Conservation (phyloP, 2,888 invertebrate genomes). For the Agrochola macilenta region DNA sequence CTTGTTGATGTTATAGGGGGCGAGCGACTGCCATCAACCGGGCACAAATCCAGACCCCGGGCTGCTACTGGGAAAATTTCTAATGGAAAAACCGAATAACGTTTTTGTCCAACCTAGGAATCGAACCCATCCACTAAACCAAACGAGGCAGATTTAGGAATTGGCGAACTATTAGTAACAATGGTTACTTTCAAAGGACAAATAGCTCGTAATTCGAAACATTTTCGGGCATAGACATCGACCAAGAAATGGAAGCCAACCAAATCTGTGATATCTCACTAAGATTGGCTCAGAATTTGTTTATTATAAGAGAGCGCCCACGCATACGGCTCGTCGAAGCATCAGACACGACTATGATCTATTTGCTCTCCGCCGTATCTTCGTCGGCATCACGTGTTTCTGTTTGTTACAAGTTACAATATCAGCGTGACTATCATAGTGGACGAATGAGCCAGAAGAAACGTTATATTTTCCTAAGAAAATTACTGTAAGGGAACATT, state of each 20-base stretch:
- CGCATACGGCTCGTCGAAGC: conserved; percentile 26
- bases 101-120: background rate
- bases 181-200: background rate
- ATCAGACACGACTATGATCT: conserved; percentile 39
- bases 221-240: background rate
- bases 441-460: background rate
- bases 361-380: conserved; percentile 43
- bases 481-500: background rate
- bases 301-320: conserved; percentile 45
- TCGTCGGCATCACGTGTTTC: conserved; percentile 35
- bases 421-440: conserved; percentile 18
- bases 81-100: background rate
- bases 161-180: background rate
- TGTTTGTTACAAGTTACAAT: conserved; percentile 25
- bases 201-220: background rate
- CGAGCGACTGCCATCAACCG: too few relatives aligned
- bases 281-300: conserved; percentile 45
- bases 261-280: conserved; percentile 43
- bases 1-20: too few relatives aligned
- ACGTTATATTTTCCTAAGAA: conserved; percentile 16
- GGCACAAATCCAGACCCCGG: background rate
- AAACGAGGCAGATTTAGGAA: background rate
- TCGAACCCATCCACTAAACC: background rate
- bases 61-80: background rate
- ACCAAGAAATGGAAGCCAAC: conserved; percentile 5